phyloP scores from a whole-genome alignment of 2,797 vertebrate species.

The Manis pentadactyla region DNA sequence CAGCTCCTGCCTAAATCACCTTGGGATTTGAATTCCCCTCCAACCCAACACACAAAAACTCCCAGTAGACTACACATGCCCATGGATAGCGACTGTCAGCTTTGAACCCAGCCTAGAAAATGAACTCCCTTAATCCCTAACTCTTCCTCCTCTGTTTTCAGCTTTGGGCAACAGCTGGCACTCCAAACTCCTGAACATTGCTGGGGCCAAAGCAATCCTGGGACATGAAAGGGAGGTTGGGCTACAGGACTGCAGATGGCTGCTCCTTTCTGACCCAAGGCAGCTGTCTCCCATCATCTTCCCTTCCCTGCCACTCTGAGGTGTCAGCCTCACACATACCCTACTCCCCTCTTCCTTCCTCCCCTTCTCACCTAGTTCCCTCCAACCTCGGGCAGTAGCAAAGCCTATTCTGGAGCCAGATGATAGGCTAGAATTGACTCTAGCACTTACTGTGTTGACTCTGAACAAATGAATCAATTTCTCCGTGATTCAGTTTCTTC shows the following conservation, averaged over 20 bases:
- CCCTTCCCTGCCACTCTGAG: conserved; percentile 12
- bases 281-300: conserved; percentile 53
- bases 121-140: conserved; percentile 28
- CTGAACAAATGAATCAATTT: conserved; percentile 29
- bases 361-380: background rate
- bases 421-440: conserved; percentile 19
- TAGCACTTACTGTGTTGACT: background rate
- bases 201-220: conserved; percentile 58
- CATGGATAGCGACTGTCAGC: background rate
- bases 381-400: background rate
- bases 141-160: conserved; percentile 38
- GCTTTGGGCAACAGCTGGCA: conserved; percentile 63
- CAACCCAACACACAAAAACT: background rate
- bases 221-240: conserved; percentile 9
- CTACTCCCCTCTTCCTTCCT: background rate
- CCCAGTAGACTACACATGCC: background rate
- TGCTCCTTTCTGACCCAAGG: conserved; percentile 38
- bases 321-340: background rate
- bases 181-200: conserved; percentile 52
- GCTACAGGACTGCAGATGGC: conserved; percentile 53
- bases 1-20: conserved; percentile 8
- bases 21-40: background rate
- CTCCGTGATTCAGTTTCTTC: conserved; percentile 54
- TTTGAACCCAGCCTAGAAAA: conserved; percentile 49
- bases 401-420: background rate